Evolutionary conservation across 1,140 invertebrate genomes (phyloP).

Genomic region (Diorhabda sublineata): DNA sequence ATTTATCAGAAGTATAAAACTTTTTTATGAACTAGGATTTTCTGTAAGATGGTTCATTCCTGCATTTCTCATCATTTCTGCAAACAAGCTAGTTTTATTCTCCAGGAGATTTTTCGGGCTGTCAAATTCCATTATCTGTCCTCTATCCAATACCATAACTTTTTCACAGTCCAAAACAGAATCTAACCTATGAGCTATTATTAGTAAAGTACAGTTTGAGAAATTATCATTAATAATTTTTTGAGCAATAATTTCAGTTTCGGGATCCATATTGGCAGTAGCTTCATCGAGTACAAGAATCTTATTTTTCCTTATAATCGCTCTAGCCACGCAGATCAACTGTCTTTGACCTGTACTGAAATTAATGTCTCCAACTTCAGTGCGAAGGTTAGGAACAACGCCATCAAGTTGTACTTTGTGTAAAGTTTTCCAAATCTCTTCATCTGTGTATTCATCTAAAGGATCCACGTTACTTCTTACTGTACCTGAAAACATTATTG

Average conservation of each 20-base stretch:
- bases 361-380: slow-evolving; percentile 25
- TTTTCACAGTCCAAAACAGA: slow-evolving; percentile 78
- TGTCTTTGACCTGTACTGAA: slow-evolving; percentile 78
- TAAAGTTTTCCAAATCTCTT: slow-evolving; percentile 38
- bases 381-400: slow-evolving; percentile 21
- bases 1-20: too few relatives aligned
- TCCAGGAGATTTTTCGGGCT: slow-evolving; percentile 63
- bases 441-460: slow-evolving; percentile 47
- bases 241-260: slow-evolving; percentile 66
- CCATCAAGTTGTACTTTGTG: slow-evolving; percentile 42
- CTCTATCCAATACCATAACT: slow-evolving; percentile 69
- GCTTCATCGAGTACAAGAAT: slow-evolving; percentile 77
- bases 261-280: slow-evolving; percentile 65
- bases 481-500: slow-evolving; percentile 70
- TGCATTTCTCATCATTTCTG: slow-evolving; percentile 64
- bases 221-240: slow-evolving; percentile 67
- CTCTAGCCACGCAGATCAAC: slow-evolving; percentile 72
- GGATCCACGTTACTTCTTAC: slow-evolving; percentile 43
- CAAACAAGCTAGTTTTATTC: slow-evolving; percentile 59
- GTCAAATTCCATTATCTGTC: slow-evolving; percentile 65
- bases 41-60: background rate
- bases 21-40: background rate
- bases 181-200: slow-evolving; percentile 77
- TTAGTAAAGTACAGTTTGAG: slow-evolving; percentile 68
- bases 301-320: slow-evolving; percentile 68